phyloP scores from a whole-genome alignment of 1,140 invertebrate genomes.

The Polypedilum vanderplanki region DNA sequence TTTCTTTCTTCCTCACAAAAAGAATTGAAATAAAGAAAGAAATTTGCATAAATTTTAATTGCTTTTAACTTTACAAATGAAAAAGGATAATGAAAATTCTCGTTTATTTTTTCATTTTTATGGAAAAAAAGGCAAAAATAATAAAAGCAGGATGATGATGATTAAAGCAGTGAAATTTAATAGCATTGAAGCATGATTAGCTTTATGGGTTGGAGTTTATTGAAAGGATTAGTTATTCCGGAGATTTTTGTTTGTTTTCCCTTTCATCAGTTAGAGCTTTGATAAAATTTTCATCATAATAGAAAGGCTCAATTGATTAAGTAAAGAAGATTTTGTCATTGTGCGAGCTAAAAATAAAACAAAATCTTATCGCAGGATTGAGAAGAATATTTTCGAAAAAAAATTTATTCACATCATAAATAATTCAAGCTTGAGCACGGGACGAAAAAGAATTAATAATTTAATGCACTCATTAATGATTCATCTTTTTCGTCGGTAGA shows the following conservation, averaged over 20 bases:
- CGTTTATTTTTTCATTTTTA: no score
- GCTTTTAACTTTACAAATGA: no score
- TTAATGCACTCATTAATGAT: slow-evolving; percentile 27
- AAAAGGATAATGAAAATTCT: no score
- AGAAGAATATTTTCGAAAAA: slow-evolving; percentile 15
- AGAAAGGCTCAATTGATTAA: no score
- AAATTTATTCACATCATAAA: slow-evolving; percentile 28
- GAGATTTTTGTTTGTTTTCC: background rate
- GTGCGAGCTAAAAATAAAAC: background rate
- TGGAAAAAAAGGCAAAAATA: no score
- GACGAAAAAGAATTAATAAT: slow-evolving; percentile 25
- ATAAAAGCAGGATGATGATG: background rate
- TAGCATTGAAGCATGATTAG: slow-evolving; percentile 17
- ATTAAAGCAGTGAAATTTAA: slow-evolving; percentile 9
- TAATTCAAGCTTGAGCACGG: background rate
- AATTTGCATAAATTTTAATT: no score
- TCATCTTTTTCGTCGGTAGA: slow-evolving; percentile 22
- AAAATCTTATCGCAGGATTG: background rate
- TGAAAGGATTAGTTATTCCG: slow-evolving; percentile 12
- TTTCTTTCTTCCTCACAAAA: no score
- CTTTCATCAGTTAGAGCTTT: background rate
- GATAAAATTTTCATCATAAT: background rate
- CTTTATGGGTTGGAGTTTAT: background rate
- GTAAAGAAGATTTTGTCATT: background rate
- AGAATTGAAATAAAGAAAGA: no score